phyloP scores from a whole-genome alignment of 2,113 vertebrate genomes.

The Erinaceus europaeus region DNA sequence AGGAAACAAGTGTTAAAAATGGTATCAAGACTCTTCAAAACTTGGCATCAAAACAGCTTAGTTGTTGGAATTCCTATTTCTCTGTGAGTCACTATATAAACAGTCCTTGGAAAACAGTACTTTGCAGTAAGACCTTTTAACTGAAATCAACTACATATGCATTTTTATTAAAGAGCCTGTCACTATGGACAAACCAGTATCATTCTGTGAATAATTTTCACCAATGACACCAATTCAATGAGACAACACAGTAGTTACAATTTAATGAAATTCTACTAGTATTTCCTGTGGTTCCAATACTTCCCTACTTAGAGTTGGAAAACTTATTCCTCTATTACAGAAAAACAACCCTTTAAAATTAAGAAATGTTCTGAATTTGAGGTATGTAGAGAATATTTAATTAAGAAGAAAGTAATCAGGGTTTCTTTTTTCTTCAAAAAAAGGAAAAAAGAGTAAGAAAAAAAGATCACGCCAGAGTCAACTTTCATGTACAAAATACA shows the following conservation, averaged over 20 bases:
- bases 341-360: not conserved
- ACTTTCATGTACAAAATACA: conserved; percentile 68
- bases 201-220: not conserved
- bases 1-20: not conserved
- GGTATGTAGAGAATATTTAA: not conserved
- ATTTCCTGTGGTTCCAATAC: conserved; percentile 23
- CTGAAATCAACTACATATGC: not conserved
- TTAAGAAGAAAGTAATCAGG: conserved; percentile 57
- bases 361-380: conserved; percentile 13
- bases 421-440: conserved; percentile 66
- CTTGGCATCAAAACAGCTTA: not conserved
- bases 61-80: not conserved
- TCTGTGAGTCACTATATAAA: not conserved
- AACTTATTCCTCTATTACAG: too few species aligned
- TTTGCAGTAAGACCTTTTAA: conserved; percentile 3
- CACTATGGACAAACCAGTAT: not conserved
- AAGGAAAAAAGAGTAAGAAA: not conserved
- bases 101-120: not conserved
- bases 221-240: not conserved
- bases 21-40: not conserved
- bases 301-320: not conserved
- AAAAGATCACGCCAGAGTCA: not conserved
- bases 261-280: conserved; percentile 36
- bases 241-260: conserved; percentile 7
- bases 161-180: not conserved